phyloP scores from a whole-genome alignment of 2,113 vertebrate genomes.

The Blennius ocellaris region DNA sequence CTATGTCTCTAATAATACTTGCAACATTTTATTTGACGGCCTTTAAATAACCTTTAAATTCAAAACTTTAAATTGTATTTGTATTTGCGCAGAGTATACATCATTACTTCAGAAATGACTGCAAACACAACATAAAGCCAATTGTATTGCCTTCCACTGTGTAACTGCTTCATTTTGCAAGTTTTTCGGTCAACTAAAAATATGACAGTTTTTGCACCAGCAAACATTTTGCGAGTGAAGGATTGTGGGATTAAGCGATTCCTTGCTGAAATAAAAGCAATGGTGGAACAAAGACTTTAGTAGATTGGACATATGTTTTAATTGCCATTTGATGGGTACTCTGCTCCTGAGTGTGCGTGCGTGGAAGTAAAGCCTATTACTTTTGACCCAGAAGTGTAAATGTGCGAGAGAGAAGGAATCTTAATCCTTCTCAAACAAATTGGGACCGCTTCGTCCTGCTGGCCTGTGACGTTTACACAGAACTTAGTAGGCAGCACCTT shows the following conservation, averaged over 20 bases:
- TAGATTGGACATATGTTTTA: background rate
- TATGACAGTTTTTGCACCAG: too few species aligned
- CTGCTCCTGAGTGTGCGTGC: background rate
- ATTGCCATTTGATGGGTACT: slow-evolving; percentile 6
- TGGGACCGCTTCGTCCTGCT: slow-evolving; percentile 38
- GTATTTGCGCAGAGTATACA: too few species aligned
- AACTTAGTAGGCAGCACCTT: slow-evolving; percentile 37
- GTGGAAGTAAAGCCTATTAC: slow-evolving; percentile 17
- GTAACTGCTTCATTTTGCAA: too few species aligned
- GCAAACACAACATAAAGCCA: too few species aligned
- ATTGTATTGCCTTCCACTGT: too few species aligned
- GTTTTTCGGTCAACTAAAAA: too few species aligned
- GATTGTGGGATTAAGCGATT: slow-evolving; percentile 33
- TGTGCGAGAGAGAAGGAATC: slow-evolving; percentile 10
- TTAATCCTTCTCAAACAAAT: slow-evolving; percentile 49
- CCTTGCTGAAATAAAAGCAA: slow-evolving; percentile 15
- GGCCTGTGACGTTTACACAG: slow-evolving; percentile 54
- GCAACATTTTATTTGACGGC: too few species aligned
- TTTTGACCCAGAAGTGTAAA: slow-evolving; percentile 16
- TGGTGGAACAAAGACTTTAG: slow-evolving; percentile 13
- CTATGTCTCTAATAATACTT: too few species aligned
- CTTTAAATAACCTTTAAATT: too few species aligned
- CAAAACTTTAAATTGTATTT: too few species aligned
- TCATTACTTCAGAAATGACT: too few species aligned
- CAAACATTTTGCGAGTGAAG: background rate